phyloP scores from a whole-genome alignment of 1,140 invertebrate species.

The Eurosta solidaginis region DNA sequence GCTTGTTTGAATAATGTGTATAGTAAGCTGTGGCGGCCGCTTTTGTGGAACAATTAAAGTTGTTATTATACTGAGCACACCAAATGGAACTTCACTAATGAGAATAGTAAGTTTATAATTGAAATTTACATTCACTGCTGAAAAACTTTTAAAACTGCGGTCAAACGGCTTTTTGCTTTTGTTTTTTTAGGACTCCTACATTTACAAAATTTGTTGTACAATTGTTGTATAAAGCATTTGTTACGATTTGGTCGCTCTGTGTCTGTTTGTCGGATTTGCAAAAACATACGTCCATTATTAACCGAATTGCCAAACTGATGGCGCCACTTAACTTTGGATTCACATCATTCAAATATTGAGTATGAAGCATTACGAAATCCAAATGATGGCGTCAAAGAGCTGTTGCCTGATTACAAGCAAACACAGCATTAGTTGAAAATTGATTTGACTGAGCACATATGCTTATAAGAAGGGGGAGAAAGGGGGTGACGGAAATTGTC shows the following conservation, averaged over 20 bases:
- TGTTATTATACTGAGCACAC: not conserved
- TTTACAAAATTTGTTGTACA: too few species aligned
- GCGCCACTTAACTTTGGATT: not conserved
- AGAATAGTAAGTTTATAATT: conserved; percentile 17
- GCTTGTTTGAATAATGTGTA: not conserved
- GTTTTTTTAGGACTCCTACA: too few species aligned
- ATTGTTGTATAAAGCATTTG: too few species aligned
- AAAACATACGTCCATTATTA: not conserved
- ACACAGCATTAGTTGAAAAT: not conserved
- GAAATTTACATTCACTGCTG: conserved; percentile 11
- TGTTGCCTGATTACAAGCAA: not conserved
- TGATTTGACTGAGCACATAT: not conserved
- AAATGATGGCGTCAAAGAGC: not conserved
- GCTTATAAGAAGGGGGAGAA: not conserved
- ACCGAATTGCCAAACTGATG: not conserved
- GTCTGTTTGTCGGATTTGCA: not conserved
- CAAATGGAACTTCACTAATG: conserved; percentile 15
- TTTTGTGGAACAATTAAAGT: not conserved
- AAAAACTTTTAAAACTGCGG: not conserved
- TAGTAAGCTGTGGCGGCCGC: not conserved
- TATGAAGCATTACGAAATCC: not conserved
- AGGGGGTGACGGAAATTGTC: not conserved
- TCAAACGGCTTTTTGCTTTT: not conserved
- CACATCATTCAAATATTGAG: not conserved
- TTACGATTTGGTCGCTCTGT: not conserved